Evolutionary conservation across 1,140 invertebrate species (phyloP).

Genomic region (Ladona fulva): DNA sequence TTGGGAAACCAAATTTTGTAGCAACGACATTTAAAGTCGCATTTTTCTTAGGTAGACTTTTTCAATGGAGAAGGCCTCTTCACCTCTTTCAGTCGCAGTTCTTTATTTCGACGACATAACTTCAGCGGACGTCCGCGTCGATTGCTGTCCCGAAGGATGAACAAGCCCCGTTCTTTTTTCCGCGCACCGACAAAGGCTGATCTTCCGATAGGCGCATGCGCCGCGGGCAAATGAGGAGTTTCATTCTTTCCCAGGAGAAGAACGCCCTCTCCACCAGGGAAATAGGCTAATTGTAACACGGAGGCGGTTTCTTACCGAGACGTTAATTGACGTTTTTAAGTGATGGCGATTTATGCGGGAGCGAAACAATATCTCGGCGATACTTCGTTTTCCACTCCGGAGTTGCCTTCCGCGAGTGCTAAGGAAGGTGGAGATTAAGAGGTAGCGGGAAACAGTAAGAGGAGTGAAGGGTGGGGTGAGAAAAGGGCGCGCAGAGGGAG

Average conservation of each 20-base stretch:
- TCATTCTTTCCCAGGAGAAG: background rate
- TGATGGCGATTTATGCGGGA: background rate
- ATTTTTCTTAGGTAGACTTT: no score
- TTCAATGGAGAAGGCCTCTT: no score
- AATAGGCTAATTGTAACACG: constrained; percentile 1
- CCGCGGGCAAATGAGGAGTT: background rate
- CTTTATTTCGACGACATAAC: no score
- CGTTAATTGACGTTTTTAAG: constrained; percentile 5
- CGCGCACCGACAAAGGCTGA: no score
- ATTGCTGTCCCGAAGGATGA: no score
- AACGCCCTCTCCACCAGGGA: background rate
- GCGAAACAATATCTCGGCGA: background rate
- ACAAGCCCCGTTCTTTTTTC: no score
- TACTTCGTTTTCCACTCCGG: background rate
- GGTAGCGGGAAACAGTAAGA: no score
- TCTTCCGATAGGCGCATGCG: background rate
- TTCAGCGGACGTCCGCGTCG: no score
- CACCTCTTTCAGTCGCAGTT: no score
- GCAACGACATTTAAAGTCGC: no score
- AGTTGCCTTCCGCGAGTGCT: background rate
- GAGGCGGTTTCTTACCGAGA: background rate
- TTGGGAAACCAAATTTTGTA: no score
- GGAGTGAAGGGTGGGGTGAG: background rate
- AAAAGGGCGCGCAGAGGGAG: background rate
- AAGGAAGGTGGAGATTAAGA: background rate